Evolutionary conservation across 2,888 invertebrate genomes (phyloP).

Genomic region (Dioctria linearis): DNA sequence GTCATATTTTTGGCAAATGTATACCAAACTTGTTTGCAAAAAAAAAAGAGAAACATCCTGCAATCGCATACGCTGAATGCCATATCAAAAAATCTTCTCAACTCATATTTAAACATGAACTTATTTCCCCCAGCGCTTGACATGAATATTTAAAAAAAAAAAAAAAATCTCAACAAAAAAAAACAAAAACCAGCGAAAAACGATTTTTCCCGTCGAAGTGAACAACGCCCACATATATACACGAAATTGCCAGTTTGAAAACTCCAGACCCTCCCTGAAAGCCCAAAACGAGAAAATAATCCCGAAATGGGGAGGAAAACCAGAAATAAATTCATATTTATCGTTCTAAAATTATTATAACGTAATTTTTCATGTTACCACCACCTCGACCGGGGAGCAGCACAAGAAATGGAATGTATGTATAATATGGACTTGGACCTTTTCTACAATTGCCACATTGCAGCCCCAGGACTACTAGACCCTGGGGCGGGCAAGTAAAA

Average conservation of each 20-base stretch:
- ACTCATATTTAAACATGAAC: conserved; percentile 38
- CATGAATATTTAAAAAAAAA: conserved; percentile 21
- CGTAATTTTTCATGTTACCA: conserved; percentile 63
- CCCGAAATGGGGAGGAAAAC: conserved; percentile 37
- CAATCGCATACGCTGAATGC: too few relatives aligned
- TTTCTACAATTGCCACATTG: not conserved
- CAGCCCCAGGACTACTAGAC: not conserved
- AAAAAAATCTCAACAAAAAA: not conserved
- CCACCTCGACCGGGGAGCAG: conserved; percentile 55
- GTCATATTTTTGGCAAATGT: too few relatives aligned
- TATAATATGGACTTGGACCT: not conserved
- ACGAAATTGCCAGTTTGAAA: not conserved
- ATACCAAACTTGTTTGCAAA: too few relatives aligned
- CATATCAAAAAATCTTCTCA: too few relatives aligned
- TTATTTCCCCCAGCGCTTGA: not conserved
- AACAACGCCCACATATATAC: conserved; percentile 23
- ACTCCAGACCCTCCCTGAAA: conserved; percentile 33
- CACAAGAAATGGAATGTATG: not conserved
- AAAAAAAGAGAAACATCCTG: too few relatives aligned
- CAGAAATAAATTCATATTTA: conserved; percentile 64
- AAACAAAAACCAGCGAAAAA: not conserved
- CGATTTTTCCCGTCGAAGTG: conserved; percentile 14
- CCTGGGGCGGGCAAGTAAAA: not conserved
- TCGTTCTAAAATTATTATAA: conserved; percentile 64
- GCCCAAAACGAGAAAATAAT: conserved; percentile 31